Base-by-base conservation (phyloP, 2,888 invertebrate species). In the Cordilura impudica region DNA sequence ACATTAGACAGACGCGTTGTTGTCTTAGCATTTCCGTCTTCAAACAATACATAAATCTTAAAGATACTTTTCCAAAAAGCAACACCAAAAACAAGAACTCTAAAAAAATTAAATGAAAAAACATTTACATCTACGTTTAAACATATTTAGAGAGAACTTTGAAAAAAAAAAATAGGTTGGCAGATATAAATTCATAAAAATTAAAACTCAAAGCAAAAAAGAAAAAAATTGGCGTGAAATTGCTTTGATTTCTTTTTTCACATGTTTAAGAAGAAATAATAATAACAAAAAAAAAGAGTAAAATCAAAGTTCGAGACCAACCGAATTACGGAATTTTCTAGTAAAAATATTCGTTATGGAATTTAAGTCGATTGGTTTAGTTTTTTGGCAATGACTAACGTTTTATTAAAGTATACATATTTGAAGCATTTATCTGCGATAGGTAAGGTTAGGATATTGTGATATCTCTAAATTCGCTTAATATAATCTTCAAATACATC, bases 191-290 rank as follows among this genome's bases (percentile, higher is more conserved):
- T 77, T 71, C 65, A 66, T 65, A 79, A 72, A 73, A 79, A 81
- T 81, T 69, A 82, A 81, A 79, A 81, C 67, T 54, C 21, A 72
- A 72, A 73, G 56, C 54, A 63, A 69, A 58, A 58, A 78, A 72
- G 29, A 76, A 49, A 86, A 84, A 85, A 87, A 86, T 88, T 88
- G 89, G 89, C 89, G 88, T 88, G 88, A 88, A 89, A 88, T 88
- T 87, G 88, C 87, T 87, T 82, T 60, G 74, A 85, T 84, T 82
- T 86, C 84, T 45, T 54, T 18, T 70, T 56, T 35, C 18, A 7
- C 26, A 26, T 47, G 21, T 65, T 26, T 16, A 43, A 49, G 26
- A 53, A 19, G 18, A 58, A 12, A 10, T 5, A 21, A 31, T 21
- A 19, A 45, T 8, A 49, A 10, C 10, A 12, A 43, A 54, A 60